Percentiles rank a stretch among this genome's conserved stretches.
Conservation (phyloP, 2,113 vertebrate genomes). For the Sylvia atricapilla region DNA sequence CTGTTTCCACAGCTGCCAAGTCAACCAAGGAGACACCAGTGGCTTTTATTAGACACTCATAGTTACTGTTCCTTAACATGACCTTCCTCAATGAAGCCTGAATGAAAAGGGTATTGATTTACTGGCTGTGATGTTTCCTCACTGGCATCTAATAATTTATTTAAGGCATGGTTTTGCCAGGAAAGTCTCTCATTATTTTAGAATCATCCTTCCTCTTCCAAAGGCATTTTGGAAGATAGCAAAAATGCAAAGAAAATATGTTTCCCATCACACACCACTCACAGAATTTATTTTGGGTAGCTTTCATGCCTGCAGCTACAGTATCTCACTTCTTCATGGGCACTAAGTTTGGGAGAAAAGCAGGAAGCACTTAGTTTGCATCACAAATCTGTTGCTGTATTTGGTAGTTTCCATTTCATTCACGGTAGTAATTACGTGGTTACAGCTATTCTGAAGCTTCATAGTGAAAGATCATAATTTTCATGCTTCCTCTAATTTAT, state of each 20-base stretch:
- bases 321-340: not conserved
- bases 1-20: conserved; percentile 24
- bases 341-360: not conserved
- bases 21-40: not conserved
- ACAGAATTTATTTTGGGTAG: not conserved
- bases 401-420: not conserved
- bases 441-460: not conserved
- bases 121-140: conserved; percentile 32
- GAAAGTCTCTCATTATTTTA: conserved; percentile 24
- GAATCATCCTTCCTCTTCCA: not conserved
- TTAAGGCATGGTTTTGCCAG: not conserved
- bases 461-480: not conserved
- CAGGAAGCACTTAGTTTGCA: not conserved
- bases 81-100: not conserved
- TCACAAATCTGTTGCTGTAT: not conserved
- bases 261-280: not conserved
- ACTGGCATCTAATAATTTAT: not conserved
- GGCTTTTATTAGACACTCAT: conserved; percentile 4
- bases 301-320: not conserved
- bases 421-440: not conserved
- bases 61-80: not conserved
- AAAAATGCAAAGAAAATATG: not conserved
- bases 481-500: not conserved
- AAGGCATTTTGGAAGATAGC: not conserved
- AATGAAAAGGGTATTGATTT: conserved; percentile 49